These are phyloP conservation scores for Pundamilia nyererei DNA, from an alignment of 2,113 vertebrate genomes.

Conservation along the genomic window DNA sequence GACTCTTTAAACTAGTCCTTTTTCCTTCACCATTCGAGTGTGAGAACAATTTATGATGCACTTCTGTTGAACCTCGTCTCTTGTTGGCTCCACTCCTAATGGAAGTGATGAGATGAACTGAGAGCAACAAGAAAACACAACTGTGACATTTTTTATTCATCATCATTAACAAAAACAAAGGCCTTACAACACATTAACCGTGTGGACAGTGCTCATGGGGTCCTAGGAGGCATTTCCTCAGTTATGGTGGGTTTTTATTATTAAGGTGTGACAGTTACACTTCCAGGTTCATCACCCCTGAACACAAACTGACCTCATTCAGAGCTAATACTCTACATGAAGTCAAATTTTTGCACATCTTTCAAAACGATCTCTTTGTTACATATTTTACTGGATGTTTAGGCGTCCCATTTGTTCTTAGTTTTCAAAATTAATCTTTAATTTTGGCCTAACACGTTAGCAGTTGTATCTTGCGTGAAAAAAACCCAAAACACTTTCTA, in stretches of 20 bases:
- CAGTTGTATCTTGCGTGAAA: accelerated
- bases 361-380: background rate
- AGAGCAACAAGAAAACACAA: background rate
- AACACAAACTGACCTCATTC: background rate
- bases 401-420: background rate
- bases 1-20: background rate
- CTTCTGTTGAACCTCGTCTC: accelerated
- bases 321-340: background rate
- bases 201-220: background rate
- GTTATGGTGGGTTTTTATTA: background rate
- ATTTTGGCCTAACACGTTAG: background rate
- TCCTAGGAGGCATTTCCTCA: background rate
- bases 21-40: accelerated
- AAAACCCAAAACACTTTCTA: background rate
- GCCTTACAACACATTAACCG: background rate
- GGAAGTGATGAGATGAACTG: background rate
- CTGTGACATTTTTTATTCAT: conserved; percentile 43
- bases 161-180: conserved; percentile 43
- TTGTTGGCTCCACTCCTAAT: accelerated
- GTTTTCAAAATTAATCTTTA: accelerated
- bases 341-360: background rate
- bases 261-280: background rate
- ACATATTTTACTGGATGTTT: background rate
- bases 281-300: background rate
- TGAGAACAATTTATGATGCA: background rate